A percentile compares a stretch with the other conserved stretches of the same genome.
phyloP scores from a whole-genome alignment of 2,797 vertebrate genomes.

The Euphonia xanthogaster region DNA sequence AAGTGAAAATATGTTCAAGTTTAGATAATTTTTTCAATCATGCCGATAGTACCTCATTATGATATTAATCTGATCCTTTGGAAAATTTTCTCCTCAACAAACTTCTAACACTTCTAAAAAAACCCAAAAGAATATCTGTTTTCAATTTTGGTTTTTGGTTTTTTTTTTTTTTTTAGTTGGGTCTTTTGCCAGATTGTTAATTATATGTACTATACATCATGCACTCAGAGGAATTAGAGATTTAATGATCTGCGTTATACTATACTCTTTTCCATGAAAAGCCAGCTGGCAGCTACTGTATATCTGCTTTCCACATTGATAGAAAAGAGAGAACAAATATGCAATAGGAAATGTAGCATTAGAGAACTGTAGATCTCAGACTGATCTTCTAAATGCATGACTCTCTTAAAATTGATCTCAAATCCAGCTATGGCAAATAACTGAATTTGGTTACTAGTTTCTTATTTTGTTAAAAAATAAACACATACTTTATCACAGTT shows the following conservation, averaged over 20 bases:
- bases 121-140: background rate
- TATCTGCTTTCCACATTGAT: background rate
- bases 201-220: background rate
- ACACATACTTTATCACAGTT: fast-evolving
- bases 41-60: background rate
- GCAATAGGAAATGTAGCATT: background rate
- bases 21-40: background rate
- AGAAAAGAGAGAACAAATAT: background rate
- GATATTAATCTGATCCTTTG: background rate
- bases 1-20: background rate
- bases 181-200: background rate
- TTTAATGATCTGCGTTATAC: background rate
- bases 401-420: background rate
- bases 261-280: background rate
- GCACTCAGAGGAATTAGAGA: background rate
- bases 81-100: background rate
- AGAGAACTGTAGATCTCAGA: background rate
- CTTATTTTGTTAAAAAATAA: background rate
- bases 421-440: background rate
- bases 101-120: background rate
- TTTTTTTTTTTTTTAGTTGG: fast-evolving
- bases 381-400: background rate
- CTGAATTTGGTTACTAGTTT: background rate
- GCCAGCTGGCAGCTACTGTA: background rate
- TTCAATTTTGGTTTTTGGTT: background rate